Percentiles rank a stretch among this genome's conserved stretches.
These are phyloP conservation scores for Heliconius nattereri DNA, from an alignment of 1,140 invertebrate genomes.

Conservation along the genomic window DNA sequence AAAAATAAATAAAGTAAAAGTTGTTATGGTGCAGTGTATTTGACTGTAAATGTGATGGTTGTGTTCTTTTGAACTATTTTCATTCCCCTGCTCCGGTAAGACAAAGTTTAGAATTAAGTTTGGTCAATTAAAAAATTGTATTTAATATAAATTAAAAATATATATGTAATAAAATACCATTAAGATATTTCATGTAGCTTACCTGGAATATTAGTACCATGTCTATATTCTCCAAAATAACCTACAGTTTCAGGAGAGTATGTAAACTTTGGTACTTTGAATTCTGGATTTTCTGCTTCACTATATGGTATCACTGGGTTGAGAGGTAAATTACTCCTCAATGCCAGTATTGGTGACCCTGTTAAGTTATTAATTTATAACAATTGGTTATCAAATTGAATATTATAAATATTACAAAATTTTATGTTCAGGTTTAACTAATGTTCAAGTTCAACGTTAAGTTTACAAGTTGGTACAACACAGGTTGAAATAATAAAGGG, in stretches of 20 bases:
- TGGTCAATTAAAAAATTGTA: no score
- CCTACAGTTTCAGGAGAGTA: constrained; percentile 83
- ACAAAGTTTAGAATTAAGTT: no score
- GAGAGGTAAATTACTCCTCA: constrained; percentile 85
- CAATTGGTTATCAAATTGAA: not conserved
- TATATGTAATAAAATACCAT: not conserved
- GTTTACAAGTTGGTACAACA: no score
- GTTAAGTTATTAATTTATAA: constrained; percentile 32
- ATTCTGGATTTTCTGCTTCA: constrained; percentile 82
- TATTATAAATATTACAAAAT: not conserved
- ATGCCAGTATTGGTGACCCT: constrained; percentile 84
- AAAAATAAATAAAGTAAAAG: no score
- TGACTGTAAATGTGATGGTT: no score
- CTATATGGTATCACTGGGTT: constrained; percentile 82
- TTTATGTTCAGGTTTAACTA: no score
- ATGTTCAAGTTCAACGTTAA: no score
- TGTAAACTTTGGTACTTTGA: constrained; percentile 81
- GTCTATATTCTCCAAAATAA: constrained; percentile 79
- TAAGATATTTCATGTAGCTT: constrained; percentile 34
- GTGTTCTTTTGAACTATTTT: no score
- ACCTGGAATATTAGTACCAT: constrained; percentile 89
- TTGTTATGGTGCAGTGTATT: no score
- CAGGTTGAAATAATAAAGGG: no score
- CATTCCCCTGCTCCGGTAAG: no score
- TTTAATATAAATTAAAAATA: not conserved